Evolutionary conservation across 2,888 invertebrate genomes (phyloP).

Genomic region (Macaria liturata): DNA sequence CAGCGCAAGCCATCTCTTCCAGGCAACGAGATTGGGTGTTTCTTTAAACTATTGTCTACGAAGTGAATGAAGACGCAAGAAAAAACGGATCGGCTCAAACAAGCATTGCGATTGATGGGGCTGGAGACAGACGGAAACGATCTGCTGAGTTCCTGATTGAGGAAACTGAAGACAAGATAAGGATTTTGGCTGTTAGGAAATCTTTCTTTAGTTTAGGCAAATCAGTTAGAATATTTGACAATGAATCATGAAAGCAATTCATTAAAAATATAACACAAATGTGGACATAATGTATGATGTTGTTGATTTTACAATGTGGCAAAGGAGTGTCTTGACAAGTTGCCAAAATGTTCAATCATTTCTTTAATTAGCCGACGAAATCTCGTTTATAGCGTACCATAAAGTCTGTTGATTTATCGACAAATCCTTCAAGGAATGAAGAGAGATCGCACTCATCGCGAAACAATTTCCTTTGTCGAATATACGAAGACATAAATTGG

Average conservation of each 20-base stretch:
- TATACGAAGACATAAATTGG: slow-evolving; percentile 14
- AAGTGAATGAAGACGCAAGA: slow-evolving; percentile 48
- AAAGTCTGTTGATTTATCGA: neutral
- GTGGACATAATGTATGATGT: too few species aligned
- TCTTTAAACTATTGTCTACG: too few species aligned
- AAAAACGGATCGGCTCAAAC: slow-evolving; percentile 64
- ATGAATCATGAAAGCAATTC: too few species aligned
- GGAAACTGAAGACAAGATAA: slow-evolving; percentile 19
- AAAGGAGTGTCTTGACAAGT: neutral
- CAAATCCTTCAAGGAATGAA: neutral
- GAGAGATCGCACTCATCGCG: slow-evolving; percentile 1
- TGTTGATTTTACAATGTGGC: neutral
- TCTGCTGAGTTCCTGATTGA: slow-evolving; percentile 50
- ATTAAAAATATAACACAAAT: too few species aligned
- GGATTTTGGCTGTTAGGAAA: neutral
- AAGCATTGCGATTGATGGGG: slow-evolving; percentile 72
- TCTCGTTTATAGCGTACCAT: neutral
- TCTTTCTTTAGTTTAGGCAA: too few species aligned
- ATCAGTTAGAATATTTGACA: too few species aligned
- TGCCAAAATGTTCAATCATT: neutral
- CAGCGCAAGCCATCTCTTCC: too few species aligned
- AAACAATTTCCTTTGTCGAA: slow-evolving; percentile 10
- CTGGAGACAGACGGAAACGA: slow-evolving; percentile 63
- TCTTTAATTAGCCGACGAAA: neutral
- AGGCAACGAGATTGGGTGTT: too few species aligned